Evolutionary conservation across 1,140 invertebrate genomes (phyloP).

Genomic region (Pissodes strobi): DNA sequence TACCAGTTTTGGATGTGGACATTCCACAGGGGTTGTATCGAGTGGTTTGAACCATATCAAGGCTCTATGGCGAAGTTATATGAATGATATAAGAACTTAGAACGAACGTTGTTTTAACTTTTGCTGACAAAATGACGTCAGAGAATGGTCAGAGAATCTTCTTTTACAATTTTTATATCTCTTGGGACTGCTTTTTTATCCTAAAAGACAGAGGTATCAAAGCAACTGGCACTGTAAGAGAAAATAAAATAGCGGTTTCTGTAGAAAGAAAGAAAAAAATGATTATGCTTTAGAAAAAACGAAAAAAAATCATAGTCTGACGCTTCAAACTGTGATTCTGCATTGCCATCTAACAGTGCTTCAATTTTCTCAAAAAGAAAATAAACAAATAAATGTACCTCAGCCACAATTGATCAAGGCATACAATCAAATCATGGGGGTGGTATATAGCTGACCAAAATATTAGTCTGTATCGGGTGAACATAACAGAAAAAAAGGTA

Average conservation of each 20-base stretch:
- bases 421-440: conserved; percentile 45
- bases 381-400: conserved; percentile 37
- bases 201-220: conserved; percentile 25
- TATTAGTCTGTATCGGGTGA: conserved; percentile 35
- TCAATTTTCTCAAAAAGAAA: conserved; percentile 38
- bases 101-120: conserved; percentile 1
- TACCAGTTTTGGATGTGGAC: conserved; percentile 45
- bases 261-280: conserved; percentile 16
- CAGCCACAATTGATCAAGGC: conserved; percentile 41
- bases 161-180: too few relatives aligned
- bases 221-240: too few relatives aligned
- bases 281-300: conserved; percentile 24
- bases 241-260: conserved; percentile 24
- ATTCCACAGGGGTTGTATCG: not conserved
- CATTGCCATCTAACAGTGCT: conserved; percentile 20
- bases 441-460: conserved; percentile 42
- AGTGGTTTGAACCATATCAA: too few relatives aligned
- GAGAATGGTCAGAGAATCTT: too few relatives aligned
- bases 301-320: conserved; percentile 11
- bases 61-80: conserved; percentile 6
- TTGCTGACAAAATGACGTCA: conserved; percentile 15
- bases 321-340: conserved; percentile 28
- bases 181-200: not conserved
- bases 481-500: conserved; percentile 46
- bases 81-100: not conserved